Conservation (phyloP, 2,113 vertebrate genomes). For the Brachyistius frenatus region DNA sequence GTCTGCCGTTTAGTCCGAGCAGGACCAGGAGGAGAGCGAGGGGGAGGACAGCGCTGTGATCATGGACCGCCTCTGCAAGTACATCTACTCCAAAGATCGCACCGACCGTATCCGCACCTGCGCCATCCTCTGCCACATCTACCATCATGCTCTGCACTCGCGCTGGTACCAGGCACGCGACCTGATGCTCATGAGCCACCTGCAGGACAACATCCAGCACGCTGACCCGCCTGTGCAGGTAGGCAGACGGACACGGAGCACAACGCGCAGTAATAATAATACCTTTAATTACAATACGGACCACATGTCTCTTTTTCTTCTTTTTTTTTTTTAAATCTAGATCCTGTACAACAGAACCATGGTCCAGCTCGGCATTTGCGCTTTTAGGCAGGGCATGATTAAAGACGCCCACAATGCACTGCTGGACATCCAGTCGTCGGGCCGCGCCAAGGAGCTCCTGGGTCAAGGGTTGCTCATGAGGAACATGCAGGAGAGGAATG, state of each 20-base stretch:
- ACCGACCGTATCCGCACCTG: constrained; percentile 94
- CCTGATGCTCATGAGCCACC: constrained; percentile 95
- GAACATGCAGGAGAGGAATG: constrained; percentile 94
- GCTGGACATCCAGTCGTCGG: constrained; percentile 93
- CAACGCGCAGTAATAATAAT: too few species aligned
- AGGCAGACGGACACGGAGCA: not conserved
- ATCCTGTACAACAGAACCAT: constrained; percentile 96
- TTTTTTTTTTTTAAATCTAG: constrained; percentile 67
- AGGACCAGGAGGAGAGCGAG: constrained; percentile 92
- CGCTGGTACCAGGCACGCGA: constrained; percentile 95
- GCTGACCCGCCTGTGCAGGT: constrained; percentile 94
- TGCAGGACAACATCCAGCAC: constrained; percentile 95
- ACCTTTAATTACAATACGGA: too few species aligned
- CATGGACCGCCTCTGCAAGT: constrained; percentile 94
- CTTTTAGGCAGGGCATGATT: constrained; percentile 94
- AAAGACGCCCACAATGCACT: constrained; percentile 94
- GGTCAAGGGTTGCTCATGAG: constrained; percentile 93
- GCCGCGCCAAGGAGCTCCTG: constrained; percentile 93
- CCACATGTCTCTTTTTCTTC: rapidly evolving
- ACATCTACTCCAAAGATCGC: constrained; percentile 92
- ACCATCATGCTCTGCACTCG: constrained; percentile 93
- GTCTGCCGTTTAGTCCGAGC: constrained; percentile 84
- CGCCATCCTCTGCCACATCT: constrained; percentile 94
- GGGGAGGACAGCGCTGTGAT: constrained; percentile 90
- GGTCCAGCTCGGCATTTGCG: constrained; percentile 95